Conservation (phyloP, 2,113 vertebrate species). For the Bujurquina vittata region DNA sequence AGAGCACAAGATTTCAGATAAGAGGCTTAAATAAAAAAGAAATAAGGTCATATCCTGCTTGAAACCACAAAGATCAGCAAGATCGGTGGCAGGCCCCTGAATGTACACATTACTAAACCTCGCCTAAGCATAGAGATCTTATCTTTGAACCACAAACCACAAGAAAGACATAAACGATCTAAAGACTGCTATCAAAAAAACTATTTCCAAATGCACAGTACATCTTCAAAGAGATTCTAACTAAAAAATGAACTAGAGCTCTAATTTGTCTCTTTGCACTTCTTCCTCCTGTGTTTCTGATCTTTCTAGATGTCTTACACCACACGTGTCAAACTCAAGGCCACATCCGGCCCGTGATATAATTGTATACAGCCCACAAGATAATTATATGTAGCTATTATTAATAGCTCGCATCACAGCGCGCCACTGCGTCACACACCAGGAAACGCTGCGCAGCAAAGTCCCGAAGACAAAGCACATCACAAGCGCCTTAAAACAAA, state of each 20-base stretch:
- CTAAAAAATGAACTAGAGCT: accelerated
- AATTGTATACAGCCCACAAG: too few relatives aligned
- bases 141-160: accelerated
- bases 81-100: accelerated
- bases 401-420: too few relatives aligned
- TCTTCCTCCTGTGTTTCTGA: accelerated
- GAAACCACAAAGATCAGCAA: not conserved
- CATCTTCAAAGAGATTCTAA: accelerated
- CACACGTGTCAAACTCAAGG: too few relatives aligned
- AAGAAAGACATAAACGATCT: not conserved
- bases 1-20: accelerated
- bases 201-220: accelerated
- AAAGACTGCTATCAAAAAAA: not conserved
- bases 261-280: not conserved
- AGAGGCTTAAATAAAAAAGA: not conserved
- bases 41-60: not conserved
- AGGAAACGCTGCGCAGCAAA: too few relatives aligned
- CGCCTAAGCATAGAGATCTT: not conserved
- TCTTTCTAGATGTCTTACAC: not conserved
- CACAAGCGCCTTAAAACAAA: too few relatives aligned
- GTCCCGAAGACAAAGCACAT: too few relatives aligned
- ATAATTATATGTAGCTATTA: too few relatives aligned
- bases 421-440: too few relatives aligned
- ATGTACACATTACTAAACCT: not conserved
- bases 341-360: too few relatives aligned